Base-by-base conservation (phyloP, 2,113 vertebrate genomes). In the Mastomys natalensis region DNA sequence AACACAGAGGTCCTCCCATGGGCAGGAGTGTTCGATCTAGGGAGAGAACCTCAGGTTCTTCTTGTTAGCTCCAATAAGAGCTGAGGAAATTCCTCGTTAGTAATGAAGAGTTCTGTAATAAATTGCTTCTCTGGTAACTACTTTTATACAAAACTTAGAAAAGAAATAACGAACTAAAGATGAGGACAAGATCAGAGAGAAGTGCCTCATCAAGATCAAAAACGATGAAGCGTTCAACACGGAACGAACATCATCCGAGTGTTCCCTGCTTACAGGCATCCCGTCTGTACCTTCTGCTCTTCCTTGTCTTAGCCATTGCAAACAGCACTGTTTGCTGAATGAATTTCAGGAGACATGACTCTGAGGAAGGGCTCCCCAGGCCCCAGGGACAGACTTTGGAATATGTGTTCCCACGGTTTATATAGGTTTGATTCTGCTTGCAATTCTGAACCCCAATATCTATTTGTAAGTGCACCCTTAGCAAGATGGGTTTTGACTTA, bases 371-470 rank as follows among this genome's bases (percentile, higher is more conserved):
- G 78, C 26, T 58, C 40, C 16, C 24, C 34, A 10, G 89, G 40
- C 53, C 45, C 37, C 15, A 21, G 43, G 80, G n/a, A 43, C 7
- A 21, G 60, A 70, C 40, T 95, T 70, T n/a, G 45, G 60, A 29
- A 31, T 37, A 55, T 4, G 11, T 51, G 77, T 92, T 40, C 26
- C 78, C 66, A 12, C 62, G n/a, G 31, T 60, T 96, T 11, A 34
- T 34, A 29, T 87, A 86, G 70, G 85, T 96, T 94, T 66, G 48
- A 93, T 91, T 95, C 19, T 81, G 48, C 19, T 66, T 1, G 21
- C 87, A 77, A 68, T 11, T 34, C 6, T 89, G 68, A 11, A 78
- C n/a, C 94, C 93, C 51, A 55, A 82, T 68, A 45, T 80, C 31
- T 60, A 5, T 93, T 60, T 86, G 48, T 40, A 91, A 88, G 40